Evolutionary conservation across 2,888 invertebrate genomes (phyloP).

Genomic region (Pterostichus niger): DNA sequence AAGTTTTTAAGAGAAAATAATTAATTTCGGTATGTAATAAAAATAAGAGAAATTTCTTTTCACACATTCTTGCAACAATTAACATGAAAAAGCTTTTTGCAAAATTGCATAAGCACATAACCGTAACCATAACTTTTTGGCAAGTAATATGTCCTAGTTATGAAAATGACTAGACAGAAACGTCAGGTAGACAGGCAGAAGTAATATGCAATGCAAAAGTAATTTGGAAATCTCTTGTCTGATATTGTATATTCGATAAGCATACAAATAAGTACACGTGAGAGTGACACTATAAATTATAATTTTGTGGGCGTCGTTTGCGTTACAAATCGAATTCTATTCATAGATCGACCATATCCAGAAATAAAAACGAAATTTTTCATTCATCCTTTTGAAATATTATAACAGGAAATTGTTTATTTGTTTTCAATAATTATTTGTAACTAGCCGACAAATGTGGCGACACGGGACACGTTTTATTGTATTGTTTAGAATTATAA

Average conservation of each 20-base stretch:
- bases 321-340: neutral
- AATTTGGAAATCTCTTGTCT: slow-evolving; percentile 9
- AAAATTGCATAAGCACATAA: neutral
- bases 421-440: too few species aligned
- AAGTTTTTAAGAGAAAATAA: slow-evolving; percentile 25
- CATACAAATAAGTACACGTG: slow-evolving; percentile 1
- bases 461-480: too few species aligned
- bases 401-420: too few species aligned
- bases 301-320: neutral
- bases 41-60: slow-evolving; percentile 26
- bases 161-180: neutral
- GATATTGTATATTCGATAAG: neutral
- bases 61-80: slow-evolving; percentile 39
- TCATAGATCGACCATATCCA: neutral
- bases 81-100: slow-evolving; percentile 10
- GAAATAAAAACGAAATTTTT: neutral
- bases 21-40: too few species aligned
- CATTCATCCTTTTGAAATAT: too few species aligned
- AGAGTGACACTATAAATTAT: neutral
- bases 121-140: neutral
- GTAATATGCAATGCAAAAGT: slow-evolving; percentile 8
- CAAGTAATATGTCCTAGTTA: neutral
- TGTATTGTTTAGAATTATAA: too few species aligned
- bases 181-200: neutral
- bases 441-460: too few species aligned